Conservation (phyloP, 2,797 vertebrate genomes). For the Meda fulgida region DNA sequence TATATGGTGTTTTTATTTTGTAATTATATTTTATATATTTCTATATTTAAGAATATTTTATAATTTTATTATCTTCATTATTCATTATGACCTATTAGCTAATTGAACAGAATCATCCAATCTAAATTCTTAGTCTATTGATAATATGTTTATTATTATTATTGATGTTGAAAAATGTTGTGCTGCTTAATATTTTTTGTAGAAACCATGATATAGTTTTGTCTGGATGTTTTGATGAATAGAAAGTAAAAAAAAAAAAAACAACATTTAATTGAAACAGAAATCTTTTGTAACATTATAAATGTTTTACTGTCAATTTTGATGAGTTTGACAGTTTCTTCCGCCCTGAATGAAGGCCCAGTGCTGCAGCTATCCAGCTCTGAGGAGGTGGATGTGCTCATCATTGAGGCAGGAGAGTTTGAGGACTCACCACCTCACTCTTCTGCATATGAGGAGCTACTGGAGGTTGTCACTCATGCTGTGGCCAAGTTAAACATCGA, state of each 20-base stretch:
- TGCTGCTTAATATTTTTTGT: too few relatives aligned
- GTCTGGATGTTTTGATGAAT: too few relatives aligned
- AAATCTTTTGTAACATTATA: too few relatives aligned
- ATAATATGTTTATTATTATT: too few relatives aligned
- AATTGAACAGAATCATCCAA: neutral
- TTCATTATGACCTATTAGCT: neutral
- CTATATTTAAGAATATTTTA: neutral
- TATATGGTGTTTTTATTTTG: neutral
- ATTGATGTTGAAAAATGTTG: too few relatives aligned
- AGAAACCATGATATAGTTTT: too few relatives aligned
- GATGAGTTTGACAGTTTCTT: too few relatives aligned
- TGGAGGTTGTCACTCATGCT: neutral
- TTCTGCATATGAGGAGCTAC: neutral
- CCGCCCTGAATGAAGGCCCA: fast-evolving
- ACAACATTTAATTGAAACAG: too few relatives aligned
- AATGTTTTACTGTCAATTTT: too few relatives aligned
- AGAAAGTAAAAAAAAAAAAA: too few relatives aligned
- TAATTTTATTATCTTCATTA: neutral
- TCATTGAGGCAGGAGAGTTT: neutral
- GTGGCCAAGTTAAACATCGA: too few relatives aligned
- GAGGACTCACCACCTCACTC: neutral
- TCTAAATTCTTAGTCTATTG: neutral
- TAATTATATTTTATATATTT: neutral
- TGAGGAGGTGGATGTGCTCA: neutral
- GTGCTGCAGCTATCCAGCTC: neutral